Base-by-base conservation (phyloP, 92 coral and sea anemone genomes). In the Phymanthus crucifer region DNA sequence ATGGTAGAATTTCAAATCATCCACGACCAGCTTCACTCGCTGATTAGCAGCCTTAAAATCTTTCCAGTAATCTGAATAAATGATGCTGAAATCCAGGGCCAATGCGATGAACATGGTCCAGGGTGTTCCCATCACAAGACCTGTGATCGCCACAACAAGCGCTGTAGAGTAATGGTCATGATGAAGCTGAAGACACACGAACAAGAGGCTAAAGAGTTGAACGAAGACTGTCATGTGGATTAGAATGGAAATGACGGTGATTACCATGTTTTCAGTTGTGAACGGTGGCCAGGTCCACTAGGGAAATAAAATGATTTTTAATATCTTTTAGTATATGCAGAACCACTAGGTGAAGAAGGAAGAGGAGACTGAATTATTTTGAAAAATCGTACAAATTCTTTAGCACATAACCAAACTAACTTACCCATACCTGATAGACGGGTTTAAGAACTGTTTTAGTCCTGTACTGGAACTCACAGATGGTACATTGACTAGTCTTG, bases 201-300 rank as follows among this genome's bases (percentile, higher is more conserved):
- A 82, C 27, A 48, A 7, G 6, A 82, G 52, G 3, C 80, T 34
- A 12, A 32, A 23, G 36, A 82, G 46, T 75, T 82, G 86, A 6
- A 46, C 32, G 65, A 82, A 37, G 12, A 73, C 74, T 5, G 86
- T 73, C 21, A 82, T 19, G 27, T 73, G 86, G 2, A 78, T 34
- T 3, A 82, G 34, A 5, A 74, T 40, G 10, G 74, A 50, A 11
- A 65, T 32, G 18, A 82, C 35, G 6, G 75, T 8, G 13, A 73
- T 5, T 2, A 32, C 7, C n/a, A 74, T 66, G 66, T 82, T 77
- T 57, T 82, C 86, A 2, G 67, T 37, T 29, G 73, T 36, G 75
- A 82, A 73, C 1, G 86, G 86, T 52, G 74, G 80, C 79, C 86
- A 82, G 3, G 21, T 75, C 86, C 86, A 82, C 86, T 82, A 56